Evolutionary conservation across 1,140 invertebrate genomes (phyloP).

Genomic region (Pachyrhynchus sulphureomaculatus): DNA sequence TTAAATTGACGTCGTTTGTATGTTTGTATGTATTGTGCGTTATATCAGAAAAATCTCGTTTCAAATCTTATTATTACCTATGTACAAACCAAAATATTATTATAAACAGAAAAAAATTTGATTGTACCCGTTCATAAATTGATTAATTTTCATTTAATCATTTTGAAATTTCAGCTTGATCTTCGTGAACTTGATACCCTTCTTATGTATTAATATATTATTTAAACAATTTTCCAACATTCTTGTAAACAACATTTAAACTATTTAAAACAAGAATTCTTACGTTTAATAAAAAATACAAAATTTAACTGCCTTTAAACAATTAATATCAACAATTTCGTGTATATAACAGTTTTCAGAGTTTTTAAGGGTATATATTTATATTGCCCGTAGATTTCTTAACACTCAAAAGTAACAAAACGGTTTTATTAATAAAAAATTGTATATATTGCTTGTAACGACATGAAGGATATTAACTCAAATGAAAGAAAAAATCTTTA

Average conservation of each 20-base stretch:
- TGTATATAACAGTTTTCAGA: not conserved
- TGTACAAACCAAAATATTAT: not conserved
- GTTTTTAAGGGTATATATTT: not conserved
- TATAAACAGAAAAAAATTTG: conserved; percentile 22
- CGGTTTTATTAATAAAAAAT: no score
- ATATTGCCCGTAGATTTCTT: conserved; percentile 1
- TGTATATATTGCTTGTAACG: no score
- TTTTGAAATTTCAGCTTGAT: conserved; percentile 37
- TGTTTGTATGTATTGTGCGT: not conserved
- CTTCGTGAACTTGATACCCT: conserved; percentile 35
- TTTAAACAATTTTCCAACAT: conserved; percentile 29
- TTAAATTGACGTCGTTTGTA: not conserved
- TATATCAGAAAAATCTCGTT: not conserved
- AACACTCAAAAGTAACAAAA: not conserved
- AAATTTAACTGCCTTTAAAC: not conserved
- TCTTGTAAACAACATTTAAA: conserved; percentile 27
- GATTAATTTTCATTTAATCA: conserved; percentile 16
- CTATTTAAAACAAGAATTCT: not conserved
- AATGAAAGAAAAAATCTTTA: no score
- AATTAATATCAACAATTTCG: not conserved
- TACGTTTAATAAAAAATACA: conserved; percentile 5
- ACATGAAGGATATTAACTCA: no score
- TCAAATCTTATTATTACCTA: not conserved
- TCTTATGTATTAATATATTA: conserved; percentile 25
- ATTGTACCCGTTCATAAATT: conserved; percentile 14